Base-by-base conservation (phyloP, 2,797 vertebrate species). In the Lacerta viridis region DNA sequence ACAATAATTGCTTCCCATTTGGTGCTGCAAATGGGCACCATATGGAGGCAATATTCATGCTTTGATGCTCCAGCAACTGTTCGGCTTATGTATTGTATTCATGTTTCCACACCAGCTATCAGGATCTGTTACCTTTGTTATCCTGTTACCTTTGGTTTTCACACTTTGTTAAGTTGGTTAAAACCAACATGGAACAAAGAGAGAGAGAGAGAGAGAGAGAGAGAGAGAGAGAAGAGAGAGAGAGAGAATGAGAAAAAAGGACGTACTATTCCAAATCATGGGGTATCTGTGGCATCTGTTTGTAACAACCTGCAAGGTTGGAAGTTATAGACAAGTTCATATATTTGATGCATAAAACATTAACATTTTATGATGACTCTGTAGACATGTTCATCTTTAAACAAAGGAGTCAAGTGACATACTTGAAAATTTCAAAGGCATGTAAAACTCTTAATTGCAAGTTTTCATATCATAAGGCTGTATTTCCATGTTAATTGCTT, bases 1-100 rank as follows among this genome's bases (percentile, higher is more conserved):
- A 33, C 15, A 76, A 59, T 83, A 87, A 87, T 66, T 75, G 61
- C 80, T 87, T 64, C 80, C 39, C 86, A 76, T 87, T 82, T 87
- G 71, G 69, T 66, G 13, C 13, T 66, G 39, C 71, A 87, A 68
- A 76, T 83, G 59, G 80, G 9, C 39, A 46, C 71, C 71, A 82
- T 87, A 82, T 82, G 86, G 79, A 75, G 17, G 41, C 23, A 46
- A 5, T 33, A 36, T 82, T 82, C 39, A 75, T 61, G 69, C 55
- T 87, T 75, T 87, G 79, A 82, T 82, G 71, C 71, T 75, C 41
- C 59, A 76, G 39, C 23, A 66, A 75, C 43, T 87, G 71, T 36
- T 82, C 39, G 17, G 8, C 75, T 87, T 46, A 55, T 39, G 36
- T 69, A 55, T 80, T 80, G 39, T 36, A 20, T 82, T 64, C 59